These are phyloP conservation scores for Narcine bancroftii DNA, from an alignment of 2,113 vertebrate species.

Conservation along the genomic window DNA sequence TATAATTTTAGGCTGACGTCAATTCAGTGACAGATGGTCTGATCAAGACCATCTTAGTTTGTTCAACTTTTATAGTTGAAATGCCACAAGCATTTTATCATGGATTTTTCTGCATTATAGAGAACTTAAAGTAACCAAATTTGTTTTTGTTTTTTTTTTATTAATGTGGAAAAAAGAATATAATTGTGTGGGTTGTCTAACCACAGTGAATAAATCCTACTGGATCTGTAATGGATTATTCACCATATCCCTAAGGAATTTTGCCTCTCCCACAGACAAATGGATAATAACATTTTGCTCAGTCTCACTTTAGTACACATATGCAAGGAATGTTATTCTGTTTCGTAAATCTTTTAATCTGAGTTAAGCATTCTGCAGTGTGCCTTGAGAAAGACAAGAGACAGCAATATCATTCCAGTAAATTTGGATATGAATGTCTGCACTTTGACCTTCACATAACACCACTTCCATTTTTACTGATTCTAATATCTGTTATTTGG, in stretches of 20 bases:
- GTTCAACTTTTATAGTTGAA: neutral
- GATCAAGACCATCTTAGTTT: neutral
- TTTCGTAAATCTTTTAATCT: conserved; percentile 4
- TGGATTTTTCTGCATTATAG: neutral
- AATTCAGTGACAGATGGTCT: neutral
- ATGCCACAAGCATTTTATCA: neutral
- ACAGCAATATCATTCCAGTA: neutral
- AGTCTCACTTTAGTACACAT: neutral
- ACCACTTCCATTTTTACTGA: neutral
- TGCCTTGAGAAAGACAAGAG: conserved; percentile 19
- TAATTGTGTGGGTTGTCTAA: neutral
- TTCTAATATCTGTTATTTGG: neutral
- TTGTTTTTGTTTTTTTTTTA: conserved; percentile 5
- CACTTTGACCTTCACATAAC: neutral
- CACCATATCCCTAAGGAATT: neutral
- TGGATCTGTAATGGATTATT: conserved; percentile 24
- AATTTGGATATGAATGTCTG: neutral
- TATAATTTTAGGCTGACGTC: neutral
- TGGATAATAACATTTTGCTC: neutral
- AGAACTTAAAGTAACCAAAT: neutral
- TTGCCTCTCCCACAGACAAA: neutral
- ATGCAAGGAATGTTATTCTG: conserved; percentile 9
- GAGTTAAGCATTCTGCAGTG: neutral
- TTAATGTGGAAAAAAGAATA: conserved; percentile 28
- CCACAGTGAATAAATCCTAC: conserved; percentile 32